Percentiles rank a stretch among this genome's conserved stretches.
phyloP scores from a whole-genome alignment of 2,113 vertebrate genomes.

The Neopipo cinnamomea region DNA sequence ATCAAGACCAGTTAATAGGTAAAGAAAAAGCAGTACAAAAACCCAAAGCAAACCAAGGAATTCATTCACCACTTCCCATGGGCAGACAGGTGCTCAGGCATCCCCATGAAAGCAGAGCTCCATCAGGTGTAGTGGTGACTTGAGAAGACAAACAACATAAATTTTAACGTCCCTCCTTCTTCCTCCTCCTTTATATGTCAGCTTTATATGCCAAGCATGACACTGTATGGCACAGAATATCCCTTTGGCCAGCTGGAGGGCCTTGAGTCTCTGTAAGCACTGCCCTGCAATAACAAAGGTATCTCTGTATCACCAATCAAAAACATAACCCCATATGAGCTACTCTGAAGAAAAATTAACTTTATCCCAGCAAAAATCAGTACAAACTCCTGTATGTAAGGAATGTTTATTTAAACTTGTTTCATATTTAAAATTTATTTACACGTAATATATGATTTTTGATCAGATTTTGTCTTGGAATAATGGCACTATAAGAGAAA shows the following conservation, averaged over 20 bases:
- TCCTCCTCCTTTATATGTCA: background rate
- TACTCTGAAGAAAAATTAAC: background rate
- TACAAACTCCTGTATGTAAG: background rate
- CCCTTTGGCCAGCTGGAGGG: background rate
- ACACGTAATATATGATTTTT: background rate
- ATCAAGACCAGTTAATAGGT: background rate
- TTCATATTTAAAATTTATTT: background rate
- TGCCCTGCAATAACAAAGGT: background rate
- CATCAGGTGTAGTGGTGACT: background rate
- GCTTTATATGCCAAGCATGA: background rate
- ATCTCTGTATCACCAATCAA: background rate
- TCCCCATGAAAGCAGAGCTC: background rate
- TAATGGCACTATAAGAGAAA: rapidly evolving
- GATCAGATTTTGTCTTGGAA: background rate
- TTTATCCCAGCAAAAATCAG: background rate
- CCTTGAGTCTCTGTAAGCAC: background rate
- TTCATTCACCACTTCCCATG: background rate
- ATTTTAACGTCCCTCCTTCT: background rate
- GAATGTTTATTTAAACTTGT: background rate
- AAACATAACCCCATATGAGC: background rate
- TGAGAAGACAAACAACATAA: background rate
- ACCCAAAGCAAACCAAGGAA: background rate
- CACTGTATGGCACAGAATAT: background rate
- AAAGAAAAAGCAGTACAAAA: background rate
- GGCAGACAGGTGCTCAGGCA: background rate